Evolutionary conservation across 2,888 invertebrate species (phyloP).

Genomic region (Diabrotica balteata): DNA sequence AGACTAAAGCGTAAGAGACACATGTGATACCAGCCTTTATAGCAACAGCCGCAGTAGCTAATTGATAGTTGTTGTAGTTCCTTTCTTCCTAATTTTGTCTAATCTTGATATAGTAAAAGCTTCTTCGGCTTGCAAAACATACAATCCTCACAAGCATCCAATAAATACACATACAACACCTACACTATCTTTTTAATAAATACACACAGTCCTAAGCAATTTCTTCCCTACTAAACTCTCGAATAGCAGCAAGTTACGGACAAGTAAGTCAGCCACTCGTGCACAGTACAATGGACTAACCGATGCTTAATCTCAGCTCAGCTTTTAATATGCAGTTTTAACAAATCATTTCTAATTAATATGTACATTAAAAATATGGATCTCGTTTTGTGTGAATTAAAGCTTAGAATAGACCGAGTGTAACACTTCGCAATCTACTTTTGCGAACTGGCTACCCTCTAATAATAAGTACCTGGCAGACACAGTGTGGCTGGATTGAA

Average conservation of each 20-base stretch:
- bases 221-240: slow-evolving; percentile 30
- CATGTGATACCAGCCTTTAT: slow-evolving; percentile 21
- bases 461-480: slow-evolving; percentile 29
- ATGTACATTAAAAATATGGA: slow-evolving; percentile 55
- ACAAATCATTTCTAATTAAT: slow-evolving; percentile 58
- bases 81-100: slow-evolving; percentile 1
- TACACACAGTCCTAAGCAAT: slow-evolving; percentile 28
- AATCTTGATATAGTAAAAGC: slow-evolving; percentile 17
- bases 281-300: slow-evolving; percentile 62
- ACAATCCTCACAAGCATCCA: slow-evolving; percentile 13
- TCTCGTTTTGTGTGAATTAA: slow-evolving; percentile 57
- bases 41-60: slow-evolving; percentile 10
- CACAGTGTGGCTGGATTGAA: slow-evolving; percentile 40
- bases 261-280: slow-evolving; percentile 60
- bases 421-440: slow-evolving; percentile 35
- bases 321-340: slow-evolving; percentile 62
- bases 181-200: slow-evolving; percentile 17
- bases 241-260: slow-evolving; percentile 47
- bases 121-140: slow-evolving; percentile 22
- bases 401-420: slow-evolving; percentile 54
- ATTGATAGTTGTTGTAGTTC: not conserved
- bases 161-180: slow-evolving; percentile 16
- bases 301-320: slow-evolving; percentile 62
- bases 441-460: slow-evolving; percentile 26
- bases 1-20: slow-evolving; percentile 26